These are phyloP conservation scores for Hemiprocne comata DNA, from an alignment of 2,113 vertebrate species.

Conservation along the genomic window DNA sequence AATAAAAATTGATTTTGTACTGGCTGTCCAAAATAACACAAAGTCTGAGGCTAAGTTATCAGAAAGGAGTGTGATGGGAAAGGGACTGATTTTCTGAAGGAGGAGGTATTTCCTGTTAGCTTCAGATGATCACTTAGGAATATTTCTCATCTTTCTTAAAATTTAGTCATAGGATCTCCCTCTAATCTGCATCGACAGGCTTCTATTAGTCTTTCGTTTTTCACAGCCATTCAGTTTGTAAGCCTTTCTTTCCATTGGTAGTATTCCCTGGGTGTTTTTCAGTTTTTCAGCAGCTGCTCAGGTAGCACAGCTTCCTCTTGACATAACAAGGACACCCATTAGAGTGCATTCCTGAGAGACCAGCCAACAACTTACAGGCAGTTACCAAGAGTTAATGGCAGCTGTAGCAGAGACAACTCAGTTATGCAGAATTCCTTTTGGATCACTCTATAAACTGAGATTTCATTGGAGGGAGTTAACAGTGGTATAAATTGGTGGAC, in stretches of 20 bases:
- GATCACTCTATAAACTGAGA: background rate
- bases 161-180: background rate
- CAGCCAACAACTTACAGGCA: background rate
- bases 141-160: background rate
- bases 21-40: background rate
- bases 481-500: background rate
- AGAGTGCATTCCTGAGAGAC: background rate
- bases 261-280: background rate
- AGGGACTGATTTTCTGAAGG: background rate
- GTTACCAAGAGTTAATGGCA: background rate
- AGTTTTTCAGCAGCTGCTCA: background rate
- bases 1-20: background rate
- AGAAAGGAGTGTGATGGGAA: background rate
- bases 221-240: background rate
- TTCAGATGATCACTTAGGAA: background rate
- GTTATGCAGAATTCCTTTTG: background rate
- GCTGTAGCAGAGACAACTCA: background rate
- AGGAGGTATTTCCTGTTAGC: background rate
- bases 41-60: background rate
- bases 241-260: background rate
- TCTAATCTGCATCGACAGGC: background rate
- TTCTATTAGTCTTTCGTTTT: background rate
- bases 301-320: background rate
- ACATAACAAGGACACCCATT: background rate
- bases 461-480: background rate